phyloP scores from a whole-genome alignment of 2,888 invertebrate species.

The Cryptocheilus praepositus region DNA sequence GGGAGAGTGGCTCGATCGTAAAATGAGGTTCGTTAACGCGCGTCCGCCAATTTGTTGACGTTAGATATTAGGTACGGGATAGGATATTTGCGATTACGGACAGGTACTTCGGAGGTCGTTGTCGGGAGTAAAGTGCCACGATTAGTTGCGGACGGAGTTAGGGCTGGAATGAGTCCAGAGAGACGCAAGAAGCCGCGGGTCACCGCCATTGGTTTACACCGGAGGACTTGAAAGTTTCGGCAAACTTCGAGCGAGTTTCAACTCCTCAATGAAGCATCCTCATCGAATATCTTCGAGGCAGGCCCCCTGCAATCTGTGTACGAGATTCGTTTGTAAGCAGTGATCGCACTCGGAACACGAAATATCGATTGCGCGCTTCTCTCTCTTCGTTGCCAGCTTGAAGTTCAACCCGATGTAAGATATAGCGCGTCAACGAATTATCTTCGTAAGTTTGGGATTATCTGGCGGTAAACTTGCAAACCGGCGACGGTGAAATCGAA shows the following conservation, averaged over 20 bases:
- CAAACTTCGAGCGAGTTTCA: background rate
- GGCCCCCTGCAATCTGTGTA: background rate
- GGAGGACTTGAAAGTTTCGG: background rate
- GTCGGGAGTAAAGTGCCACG: background rate
- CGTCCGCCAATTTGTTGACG: too few species aligned
- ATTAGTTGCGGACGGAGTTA: background rate
- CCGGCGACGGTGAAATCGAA: too few species aligned
- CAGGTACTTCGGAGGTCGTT: constrained; percentile 1
- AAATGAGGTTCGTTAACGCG: too few species aligned
- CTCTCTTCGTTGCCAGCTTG: background rate
- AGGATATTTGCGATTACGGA: background rate
- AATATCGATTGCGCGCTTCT: constrained; percentile 36
- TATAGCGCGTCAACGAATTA: background rate
- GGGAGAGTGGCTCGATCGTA: too few species aligned
- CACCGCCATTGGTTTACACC: background rate
- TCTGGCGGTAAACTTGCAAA: background rate
- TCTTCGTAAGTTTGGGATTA: constrained; percentile 1
- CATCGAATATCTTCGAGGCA: background rate
- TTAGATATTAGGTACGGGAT: background rate
- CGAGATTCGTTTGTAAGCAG: constrained; percentile 20
- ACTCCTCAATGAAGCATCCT: background rate
- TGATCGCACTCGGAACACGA: constrained; percentile 34
- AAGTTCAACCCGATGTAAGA: background rate
- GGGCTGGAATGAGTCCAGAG: background rate
- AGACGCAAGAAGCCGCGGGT: background rate